phyloP scores from a whole-genome alignment of 2,113 vertebrate species.

The Oxyura jamaicensis region DNA sequence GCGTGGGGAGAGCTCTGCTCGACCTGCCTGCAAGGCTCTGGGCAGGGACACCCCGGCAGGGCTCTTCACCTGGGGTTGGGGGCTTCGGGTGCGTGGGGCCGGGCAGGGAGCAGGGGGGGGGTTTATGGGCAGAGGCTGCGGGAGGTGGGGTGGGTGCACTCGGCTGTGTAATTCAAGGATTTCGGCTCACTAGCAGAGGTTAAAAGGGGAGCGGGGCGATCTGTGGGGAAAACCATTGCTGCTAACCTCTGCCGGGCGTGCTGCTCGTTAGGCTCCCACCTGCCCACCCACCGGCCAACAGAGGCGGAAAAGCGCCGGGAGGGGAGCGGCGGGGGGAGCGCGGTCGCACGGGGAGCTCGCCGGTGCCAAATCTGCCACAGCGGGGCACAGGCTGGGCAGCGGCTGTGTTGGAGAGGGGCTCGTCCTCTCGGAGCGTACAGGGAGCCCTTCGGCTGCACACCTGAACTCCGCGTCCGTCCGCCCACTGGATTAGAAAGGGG shows the following conservation, averaged over 20 bases:
- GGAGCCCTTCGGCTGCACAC: background rate
- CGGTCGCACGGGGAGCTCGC: accelerated
- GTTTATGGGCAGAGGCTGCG: background rate
- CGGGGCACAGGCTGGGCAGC: background rate
- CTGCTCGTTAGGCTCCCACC: background rate
- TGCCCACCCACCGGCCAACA: background rate
- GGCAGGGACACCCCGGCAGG: background rate
- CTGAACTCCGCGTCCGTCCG: background rate
- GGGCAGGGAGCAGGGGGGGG: accelerated
- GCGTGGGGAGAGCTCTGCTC: background rate
- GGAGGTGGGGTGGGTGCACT: background rate
- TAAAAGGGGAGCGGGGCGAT: background rate
- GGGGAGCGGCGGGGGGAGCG: too few relatives aligned
- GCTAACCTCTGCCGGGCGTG: background rate
- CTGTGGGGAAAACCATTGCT: background rate
- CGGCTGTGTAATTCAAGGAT: background rate
- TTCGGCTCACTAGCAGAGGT: background rate
- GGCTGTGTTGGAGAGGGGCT: background rate
- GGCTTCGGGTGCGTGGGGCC: background rate
- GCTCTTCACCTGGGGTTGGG: background rate
- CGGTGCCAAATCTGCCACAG: background rate
- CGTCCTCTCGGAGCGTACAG: accelerated
- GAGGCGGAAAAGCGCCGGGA: background rate
- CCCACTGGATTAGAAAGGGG: conserved; percentile 33
- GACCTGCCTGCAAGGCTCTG: background rate